Evolutionary conservation across 2,888 invertebrate species (phyloP), one percentile per base, ranked within the genome.

Genomic region (Oscheius sp.): DNA sequence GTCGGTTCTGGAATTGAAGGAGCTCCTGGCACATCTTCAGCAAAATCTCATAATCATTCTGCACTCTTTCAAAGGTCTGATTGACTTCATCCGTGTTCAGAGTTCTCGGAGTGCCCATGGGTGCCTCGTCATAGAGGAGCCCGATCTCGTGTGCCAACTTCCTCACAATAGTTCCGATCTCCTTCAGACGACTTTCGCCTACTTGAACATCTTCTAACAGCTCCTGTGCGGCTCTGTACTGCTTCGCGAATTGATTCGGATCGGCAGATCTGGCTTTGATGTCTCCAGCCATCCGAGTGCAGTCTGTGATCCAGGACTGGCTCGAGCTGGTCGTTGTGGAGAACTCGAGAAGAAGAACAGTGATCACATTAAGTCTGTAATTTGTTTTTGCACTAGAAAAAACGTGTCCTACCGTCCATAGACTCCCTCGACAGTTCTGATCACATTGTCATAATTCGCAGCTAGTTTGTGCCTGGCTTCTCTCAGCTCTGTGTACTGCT

Each of bases 401-500:
- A 7, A 42, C 7, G 3, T 42, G 13, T 32, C 59, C 2, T 60
- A 82, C 82, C 80, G 75, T 11, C 75, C 71, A 74, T 82, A 79
- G 70, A 82, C 76, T 11, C 78, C 78, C 59, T 83, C 82, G 1
- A 83, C 82, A 0, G 77, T 84, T 21, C 83, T 76, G 29, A 85
- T 70, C 7, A 86, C 79, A 53, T 77, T 79, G 42, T 87, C 84
- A 72, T 85, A 87, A 59, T 84, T 84, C 55, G 77, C 75, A 13
- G 79, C 81, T 58, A 87, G 73, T 60, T 81, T 76, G 59, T 83
- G 74, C 48, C 84, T 73, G 59, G 78, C 81, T 53, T 86, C 85
- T 58, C 82, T 70, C 33, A 96, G 91, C 35, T 93, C 93, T 48
- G 94, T 93, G 50, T 96, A 93, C 92, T 96, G 96, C 84, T 96